Evolutionary conservation across 2,888 invertebrate genomes (phyloP).

Genomic region (Drosophila pseudotakahashii): DNA sequence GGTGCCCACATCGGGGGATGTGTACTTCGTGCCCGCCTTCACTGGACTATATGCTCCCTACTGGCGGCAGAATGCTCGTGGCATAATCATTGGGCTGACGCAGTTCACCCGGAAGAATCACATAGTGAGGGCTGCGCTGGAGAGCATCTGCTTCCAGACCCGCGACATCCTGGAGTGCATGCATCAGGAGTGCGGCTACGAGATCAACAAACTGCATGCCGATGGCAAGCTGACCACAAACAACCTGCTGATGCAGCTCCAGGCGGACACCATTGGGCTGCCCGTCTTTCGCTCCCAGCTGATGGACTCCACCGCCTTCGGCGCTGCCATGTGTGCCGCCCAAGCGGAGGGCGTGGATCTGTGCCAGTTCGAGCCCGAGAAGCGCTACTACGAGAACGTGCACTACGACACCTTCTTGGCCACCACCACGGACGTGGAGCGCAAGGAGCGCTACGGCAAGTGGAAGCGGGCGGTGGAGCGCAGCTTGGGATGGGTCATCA

Average conservation of each 20-base stretch:
- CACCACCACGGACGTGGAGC: constrained; percentile 91
- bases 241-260: constrained; percentile 96
- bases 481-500: constrained; percentile 94
- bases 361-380: constrained; percentile 88
- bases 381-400: constrained; percentile 84
- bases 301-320: constrained; percentile 96
- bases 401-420: constrained; percentile 92
- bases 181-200: constrained; percentile 95
- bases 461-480: constrained; percentile 98
- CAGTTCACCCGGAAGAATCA: constrained; percentile 97
- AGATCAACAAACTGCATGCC: constrained; percentile 92
- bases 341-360: constrained; percentile 90
- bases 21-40: constrained; percentile 99
- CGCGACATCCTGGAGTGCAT: constrained; percentile 97
- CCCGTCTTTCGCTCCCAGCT: constrained; percentile 94
- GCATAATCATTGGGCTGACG: constrained; percentile 96
- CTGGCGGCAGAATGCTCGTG: constrained; percentile 97
- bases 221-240: constrained; percentile 98
- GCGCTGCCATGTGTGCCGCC: constrained; percentile 96
- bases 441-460: constrained; percentile 92
- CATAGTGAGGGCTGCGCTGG: constrained; percentile 96
- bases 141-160: constrained; percentile 98
- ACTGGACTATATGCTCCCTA: constrained; percentile 98
- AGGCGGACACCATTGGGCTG: constrained; percentile 96
- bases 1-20: constrained; percentile 95